phyloP scores from a whole-genome alignment of 1,140 invertebrate species.

The Hirudo medicinalis region DNA sequence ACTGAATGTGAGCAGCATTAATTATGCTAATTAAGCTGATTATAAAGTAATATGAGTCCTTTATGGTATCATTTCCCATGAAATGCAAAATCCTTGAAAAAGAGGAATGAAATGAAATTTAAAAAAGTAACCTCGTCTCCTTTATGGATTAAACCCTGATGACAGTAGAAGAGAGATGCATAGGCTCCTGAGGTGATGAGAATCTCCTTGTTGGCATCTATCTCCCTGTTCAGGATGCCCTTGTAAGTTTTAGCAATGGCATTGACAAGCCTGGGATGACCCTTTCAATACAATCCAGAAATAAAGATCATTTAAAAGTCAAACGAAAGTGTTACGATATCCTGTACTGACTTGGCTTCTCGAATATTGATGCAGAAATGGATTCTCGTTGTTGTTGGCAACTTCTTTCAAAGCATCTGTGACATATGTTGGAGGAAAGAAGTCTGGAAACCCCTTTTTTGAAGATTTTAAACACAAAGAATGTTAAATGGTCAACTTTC shows the following conservation, averaged over 20 bases:
- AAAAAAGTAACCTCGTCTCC: conserved; percentile 57
- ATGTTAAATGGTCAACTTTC: not conserved
- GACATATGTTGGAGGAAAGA: conserved; percentile 68
- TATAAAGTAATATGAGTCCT: too few species aligned
- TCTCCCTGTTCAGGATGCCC: conserved; percentile 54
- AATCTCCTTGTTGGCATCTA: conserved; percentile 71
- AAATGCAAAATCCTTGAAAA: not conserved
- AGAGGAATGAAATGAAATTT: not conserved
- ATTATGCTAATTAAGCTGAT: not conserved
- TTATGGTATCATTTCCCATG: not conserved
- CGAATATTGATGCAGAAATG: conserved; percentile 74
- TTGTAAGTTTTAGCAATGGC: conserved; percentile 72
- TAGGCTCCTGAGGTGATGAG: conserved; percentile 82
- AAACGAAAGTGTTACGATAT: conserved; percentile 3
- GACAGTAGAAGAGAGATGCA: conserved; percentile 57
- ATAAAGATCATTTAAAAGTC: not conserved
- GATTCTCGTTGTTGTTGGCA: conserved; percentile 52
- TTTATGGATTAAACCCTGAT: conserved; percentile 67
- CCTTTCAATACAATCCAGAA: conserved; percentile 49
- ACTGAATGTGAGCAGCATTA: not conserved
- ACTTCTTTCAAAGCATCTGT: conserved; percentile 60
- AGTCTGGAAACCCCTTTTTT: conserved; percentile 93
- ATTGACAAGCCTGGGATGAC: conserved; percentile 75
- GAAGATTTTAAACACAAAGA: conserved; percentile 17
- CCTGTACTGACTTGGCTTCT: conserved; percentile 43